A percentile compares a stretch with the other conserved stretches of the same genome.
phyloP scores from a whole-genome alignment of 2,888 invertebrate genomes.

The Zhengitettix transpicula region DNA sequence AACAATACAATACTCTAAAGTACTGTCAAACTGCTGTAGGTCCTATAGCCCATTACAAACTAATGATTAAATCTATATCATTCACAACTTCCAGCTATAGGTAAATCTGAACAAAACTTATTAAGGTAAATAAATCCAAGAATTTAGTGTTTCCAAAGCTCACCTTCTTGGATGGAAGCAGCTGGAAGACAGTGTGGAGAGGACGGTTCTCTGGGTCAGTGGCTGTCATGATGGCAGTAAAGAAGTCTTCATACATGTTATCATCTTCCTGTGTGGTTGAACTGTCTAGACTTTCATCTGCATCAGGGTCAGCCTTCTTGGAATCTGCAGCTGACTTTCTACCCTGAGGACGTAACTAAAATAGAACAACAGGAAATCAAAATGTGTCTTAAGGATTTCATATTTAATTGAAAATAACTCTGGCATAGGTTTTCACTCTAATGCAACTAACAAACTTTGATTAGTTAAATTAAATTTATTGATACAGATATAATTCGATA shows the following conservation, averaged over 20 bases:
- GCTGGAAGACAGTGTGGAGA: slow-evolving; percentile 72
- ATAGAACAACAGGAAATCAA: slow-evolving; percentile 6
- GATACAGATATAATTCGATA: too few species aligned
- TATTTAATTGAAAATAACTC: not conserved
- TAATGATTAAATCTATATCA: not conserved
- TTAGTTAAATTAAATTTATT: too few species aligned
- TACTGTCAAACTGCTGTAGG: too few species aligned
- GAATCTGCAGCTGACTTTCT: slow-evolving; percentile 22
- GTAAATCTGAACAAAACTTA: not conserved
- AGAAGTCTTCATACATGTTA: slow-evolving; percentile 72
- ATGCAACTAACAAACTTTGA: not conserved
- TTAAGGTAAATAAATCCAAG: not conserved
- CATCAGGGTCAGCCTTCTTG: slow-evolving; percentile 28
- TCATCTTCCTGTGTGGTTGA: slow-evolving; percentile 51
- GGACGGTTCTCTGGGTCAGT: slow-evolving; percentile 62
- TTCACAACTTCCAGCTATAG: not conserved
- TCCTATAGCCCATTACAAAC: not conserved
- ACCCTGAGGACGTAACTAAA: slow-evolving; percentile 15
- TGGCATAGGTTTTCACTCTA: not conserved
- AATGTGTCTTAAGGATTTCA: too few species aligned
- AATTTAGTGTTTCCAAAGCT: not conserved
- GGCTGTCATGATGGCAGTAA: slow-evolving; percentile 75
- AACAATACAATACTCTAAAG: too few species aligned
- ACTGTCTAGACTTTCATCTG: slow-evolving; percentile 54
- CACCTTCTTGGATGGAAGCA: slow-evolving; percentile 76